Percentiles rank a stretch among this genome's conserved stretches.
Evolutionary conservation across 2,797 vertebrate genomes (phyloP).

Genomic region (Mallotus villosus): DNA sequence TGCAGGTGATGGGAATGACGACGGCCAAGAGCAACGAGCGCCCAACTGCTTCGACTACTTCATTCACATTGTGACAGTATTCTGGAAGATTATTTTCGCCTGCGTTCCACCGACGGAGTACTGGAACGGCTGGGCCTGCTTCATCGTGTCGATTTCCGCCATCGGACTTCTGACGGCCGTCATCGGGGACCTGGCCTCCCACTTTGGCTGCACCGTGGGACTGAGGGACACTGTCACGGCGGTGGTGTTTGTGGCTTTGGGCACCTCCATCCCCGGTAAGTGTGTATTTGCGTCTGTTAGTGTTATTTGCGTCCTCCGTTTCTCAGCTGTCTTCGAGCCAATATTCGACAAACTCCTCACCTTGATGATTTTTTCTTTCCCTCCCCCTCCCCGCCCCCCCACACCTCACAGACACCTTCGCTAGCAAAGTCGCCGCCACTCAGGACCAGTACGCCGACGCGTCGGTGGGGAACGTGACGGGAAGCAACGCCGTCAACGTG

Average conservation of each 20-base stretch:
- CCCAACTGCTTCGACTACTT: slow-evolving; percentile 91
- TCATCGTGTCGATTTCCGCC: slow-evolving; percentile 82
- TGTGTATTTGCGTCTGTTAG: not conserved
- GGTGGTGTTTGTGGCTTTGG: slow-evolving; percentile 92
- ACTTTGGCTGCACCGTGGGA: slow-evolving; percentile 93
- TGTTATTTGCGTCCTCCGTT: not conserved
- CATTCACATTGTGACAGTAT: slow-evolving; percentile 88
- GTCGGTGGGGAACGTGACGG: slow-evolving; percentile 92
- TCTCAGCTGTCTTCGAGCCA: not conserved
- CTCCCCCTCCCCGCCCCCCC: not conserved
- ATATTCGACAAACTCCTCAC: not conserved
- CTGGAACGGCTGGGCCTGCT: slow-evolving; percentile 94
- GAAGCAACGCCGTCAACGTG: slow-evolving; percentile 94
- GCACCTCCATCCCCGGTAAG: slow-evolving; percentile 90
- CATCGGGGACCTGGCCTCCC: slow-evolving; percentile 92
- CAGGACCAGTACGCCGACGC: slow-evolving; percentile 94
- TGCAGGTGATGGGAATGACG: slow-evolving; percentile 79
- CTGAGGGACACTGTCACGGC: slow-evolving; percentile 90
- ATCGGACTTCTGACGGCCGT: slow-evolving; percentile 83
- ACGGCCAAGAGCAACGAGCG: slow-evolving; percentile 77
- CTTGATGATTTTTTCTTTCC: too few relatives aligned
- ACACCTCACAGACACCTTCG: slow-evolving; percentile 83
- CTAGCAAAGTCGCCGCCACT: slow-evolving; percentile 91
- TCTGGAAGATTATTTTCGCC: slow-evolving; percentile 94
- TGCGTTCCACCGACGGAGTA: slow-evolving; percentile 88